Evolutionary conservation across 2,797 vertebrate species (phyloP).

Genomic region (Poecilia picta): DNA sequence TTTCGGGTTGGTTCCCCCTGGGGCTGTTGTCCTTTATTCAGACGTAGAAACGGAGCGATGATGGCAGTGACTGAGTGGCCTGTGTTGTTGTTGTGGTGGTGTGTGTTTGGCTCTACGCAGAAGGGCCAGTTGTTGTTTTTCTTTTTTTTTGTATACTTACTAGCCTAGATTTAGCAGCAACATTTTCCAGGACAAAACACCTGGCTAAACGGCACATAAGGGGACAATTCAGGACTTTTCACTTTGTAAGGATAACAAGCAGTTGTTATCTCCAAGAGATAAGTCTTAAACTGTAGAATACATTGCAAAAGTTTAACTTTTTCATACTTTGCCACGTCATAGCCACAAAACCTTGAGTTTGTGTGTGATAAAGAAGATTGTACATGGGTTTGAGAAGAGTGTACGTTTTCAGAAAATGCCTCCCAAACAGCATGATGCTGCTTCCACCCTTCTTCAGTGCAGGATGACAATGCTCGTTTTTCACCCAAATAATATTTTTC

Average conservation of each 20-base stretch:
- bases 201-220: not conserved
- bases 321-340: not conserved
- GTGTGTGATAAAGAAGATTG: not conserved
- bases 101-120: conserved; percentile 36
- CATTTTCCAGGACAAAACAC: not conserved
- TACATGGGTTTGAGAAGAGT: not conserved
- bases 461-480: not conserved
- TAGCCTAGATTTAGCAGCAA: conserved; percentile 34
- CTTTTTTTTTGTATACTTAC: conserved; percentile 15
- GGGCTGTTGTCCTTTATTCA: conserved; percentile 46
- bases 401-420: not conserved
- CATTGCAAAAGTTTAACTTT: not conserved
- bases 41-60: conserved; percentile 27
- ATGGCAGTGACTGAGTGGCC: conserved; percentile 51
- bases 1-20: conserved; percentile 17
- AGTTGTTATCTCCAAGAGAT: not conserved
- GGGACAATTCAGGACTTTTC: not conserved
- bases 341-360: not conserved
- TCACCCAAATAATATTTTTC: not conserved
- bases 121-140: conserved; percentile 44
- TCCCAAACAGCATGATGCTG: not conserved
- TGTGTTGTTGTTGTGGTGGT: conserved; percentile 53
- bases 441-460: not conserved
- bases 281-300: not conserved
- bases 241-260: not conserved